These are phyloP conservation scores for Crotalus horridus DNA, from an alignment of 2,113 vertebrate genomes.

Conservation along the genomic window DNA sequence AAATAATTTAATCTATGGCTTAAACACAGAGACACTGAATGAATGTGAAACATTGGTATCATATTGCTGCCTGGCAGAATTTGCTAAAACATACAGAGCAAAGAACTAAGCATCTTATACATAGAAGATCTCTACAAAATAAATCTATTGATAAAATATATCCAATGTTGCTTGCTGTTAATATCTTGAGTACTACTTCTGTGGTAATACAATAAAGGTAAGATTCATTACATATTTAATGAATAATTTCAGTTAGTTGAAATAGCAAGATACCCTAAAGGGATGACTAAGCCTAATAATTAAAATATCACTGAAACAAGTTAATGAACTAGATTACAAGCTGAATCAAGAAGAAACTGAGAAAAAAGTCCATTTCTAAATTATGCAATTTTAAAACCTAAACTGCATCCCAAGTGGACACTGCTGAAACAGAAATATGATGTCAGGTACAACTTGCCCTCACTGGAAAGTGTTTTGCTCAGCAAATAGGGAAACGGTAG, in stretches of 20 bases:
- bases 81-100: neutral
- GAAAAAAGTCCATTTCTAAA: neutral
- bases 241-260: neutral
- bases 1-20: neutral
- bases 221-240: neutral
- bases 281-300: neutral
- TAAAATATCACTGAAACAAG: neutral
- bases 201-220: neutral
- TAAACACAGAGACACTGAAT: neutral
- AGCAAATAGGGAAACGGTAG: neutral
- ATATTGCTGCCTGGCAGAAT: neutral
- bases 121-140: neutral
- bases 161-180: neutral
- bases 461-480: neutral
- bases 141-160: neutral
- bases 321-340: neutral
- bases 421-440: neutral
- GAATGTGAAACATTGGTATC: neutral
- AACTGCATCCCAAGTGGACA: neutral
- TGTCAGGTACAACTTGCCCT: neutral
- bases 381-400: neutral
- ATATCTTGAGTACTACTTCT: neutral
- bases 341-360: neutral
- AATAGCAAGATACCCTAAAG: neutral
- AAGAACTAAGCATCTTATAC: neutral